phyloP scores from a whole-genome alignment of 1,140 invertebrate genomes.

The Chironomus striatipennis region DNA sequence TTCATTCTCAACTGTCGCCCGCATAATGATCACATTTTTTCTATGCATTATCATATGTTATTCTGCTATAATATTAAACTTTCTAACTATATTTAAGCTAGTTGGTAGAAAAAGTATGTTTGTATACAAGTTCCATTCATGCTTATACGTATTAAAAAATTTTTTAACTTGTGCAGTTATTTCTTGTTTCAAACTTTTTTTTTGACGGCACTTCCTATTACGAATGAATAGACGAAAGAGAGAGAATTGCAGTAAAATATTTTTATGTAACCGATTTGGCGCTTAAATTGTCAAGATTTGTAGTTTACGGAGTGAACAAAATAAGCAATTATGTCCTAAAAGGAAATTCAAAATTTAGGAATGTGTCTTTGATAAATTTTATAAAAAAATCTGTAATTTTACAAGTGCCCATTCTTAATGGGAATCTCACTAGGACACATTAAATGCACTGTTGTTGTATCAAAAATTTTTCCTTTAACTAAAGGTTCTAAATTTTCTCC shows the following conservation, averaged over 20 bases:
- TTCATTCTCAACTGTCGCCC: too few species aligned
- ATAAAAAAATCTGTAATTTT: neutral
- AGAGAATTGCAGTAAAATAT: neutral
- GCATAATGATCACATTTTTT: too few species aligned
- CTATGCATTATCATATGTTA: too few species aligned
- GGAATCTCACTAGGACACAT: neutral
- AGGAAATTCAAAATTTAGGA: neutral
- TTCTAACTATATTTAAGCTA: too few species aligned
- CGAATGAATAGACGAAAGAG: neutral
- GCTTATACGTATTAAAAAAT: neutral
- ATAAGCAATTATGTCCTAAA: neutral
- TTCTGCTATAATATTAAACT: too few species aligned
- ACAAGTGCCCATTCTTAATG: neutral
- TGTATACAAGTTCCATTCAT: too few species aligned
- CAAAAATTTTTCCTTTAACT: constrained; percentile 57
- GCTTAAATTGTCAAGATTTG: neutral
- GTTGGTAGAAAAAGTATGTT: too few species aligned
- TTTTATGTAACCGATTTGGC: neutral
- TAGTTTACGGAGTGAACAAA: neutral
- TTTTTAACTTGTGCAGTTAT: neutral
- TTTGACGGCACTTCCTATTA: neutral
- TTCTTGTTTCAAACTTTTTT: neutral
- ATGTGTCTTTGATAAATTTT: neutral
- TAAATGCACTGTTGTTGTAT: constrained; percentile 57
- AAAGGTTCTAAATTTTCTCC: constrained; percentile 70